Evolutionary conservation across 2,888 invertebrate genomes (phyloP).

Genomic region (Sesamia inferens): DNA sequence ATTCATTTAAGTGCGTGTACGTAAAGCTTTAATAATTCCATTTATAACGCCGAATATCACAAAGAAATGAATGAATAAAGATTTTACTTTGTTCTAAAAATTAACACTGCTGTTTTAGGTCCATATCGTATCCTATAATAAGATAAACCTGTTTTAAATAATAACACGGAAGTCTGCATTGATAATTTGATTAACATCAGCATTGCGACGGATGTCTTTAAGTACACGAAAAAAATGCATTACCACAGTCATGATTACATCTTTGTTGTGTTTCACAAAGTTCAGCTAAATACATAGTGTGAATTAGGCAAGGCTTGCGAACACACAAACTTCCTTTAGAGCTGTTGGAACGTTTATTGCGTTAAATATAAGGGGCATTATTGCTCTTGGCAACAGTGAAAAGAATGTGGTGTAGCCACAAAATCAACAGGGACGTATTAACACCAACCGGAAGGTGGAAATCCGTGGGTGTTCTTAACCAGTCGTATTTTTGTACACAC

Average conservation of each 20-base stretch:
- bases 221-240: conserved; percentile 86
- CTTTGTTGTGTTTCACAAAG: conserved; percentile 87
- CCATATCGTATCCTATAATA: conserved; percentile 42
- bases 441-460: conserved; percentile 83
- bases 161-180: conserved; percentile 83
- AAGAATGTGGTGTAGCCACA: conserved; percentile 76
- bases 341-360: conserved; percentile 65
- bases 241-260: conserved; percentile 86
- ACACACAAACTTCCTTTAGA: conserved; percentile 61
- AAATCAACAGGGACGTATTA: conserved; percentile 87
- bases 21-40: conserved; percentile 68
- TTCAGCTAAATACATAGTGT: conserved; percentile 88
- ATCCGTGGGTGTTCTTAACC: conserved; percentile 88
- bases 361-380: conserved; percentile 74
- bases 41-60: conserved; percentile 51
- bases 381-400: conserved; percentile 71
- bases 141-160: conserved; percentile 82
- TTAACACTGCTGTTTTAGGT: conserved; percentile 47
- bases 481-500: conserved; percentile 80
- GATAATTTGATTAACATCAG: conserved; percentile 87
- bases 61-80: conserved; percentile 28
- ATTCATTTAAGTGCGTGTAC: conserved; percentile 70
- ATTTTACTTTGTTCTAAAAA: conserved; percentile 42
- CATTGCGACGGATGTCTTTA: conserved; percentile 79
- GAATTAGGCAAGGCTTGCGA: conserved; percentile 82